Evolutionary conservation across 2,797 vertebrate genomes (phyloP).

Genomic region (Gorsachius magnificus): DNA sequence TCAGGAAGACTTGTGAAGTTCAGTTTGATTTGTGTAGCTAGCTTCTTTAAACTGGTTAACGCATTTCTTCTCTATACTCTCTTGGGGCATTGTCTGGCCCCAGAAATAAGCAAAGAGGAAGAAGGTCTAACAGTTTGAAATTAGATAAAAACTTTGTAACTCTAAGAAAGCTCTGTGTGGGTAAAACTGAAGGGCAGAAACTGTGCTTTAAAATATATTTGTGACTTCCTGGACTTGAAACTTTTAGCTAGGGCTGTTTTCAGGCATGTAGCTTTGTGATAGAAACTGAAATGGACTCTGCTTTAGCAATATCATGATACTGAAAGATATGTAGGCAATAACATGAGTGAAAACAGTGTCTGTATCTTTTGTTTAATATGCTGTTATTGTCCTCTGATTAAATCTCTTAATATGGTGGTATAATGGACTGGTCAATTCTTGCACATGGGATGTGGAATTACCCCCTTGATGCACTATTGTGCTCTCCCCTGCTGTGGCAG

Average conservation of each 20-base stretch:
- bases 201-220: not conserved
- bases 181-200: not conserved
- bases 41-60: not conserved
- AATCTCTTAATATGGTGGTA: not conserved
- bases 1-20: not conserved
- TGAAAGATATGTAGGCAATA: not conserved
- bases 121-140: not conserved
- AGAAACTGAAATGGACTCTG: not conserved
- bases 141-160: not conserved
- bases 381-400: not conserved
- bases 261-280: not conserved
- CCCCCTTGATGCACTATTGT: not conserved
- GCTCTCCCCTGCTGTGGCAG: conserved; percentile 5
- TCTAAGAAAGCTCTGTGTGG: not conserved
- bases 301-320: not conserved
- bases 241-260: not conserved
- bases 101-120: not conserved
- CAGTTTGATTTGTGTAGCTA: not conserved
- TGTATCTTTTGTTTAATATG: not conserved
- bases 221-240: not conserved
- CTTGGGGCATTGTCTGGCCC: not conserved
- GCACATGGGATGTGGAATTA: not conserved
- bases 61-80: not conserved
- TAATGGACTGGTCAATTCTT: not conserved
- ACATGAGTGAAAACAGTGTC: not conserved